Evolutionary conservation across 37 sponge, comb jelly and placozoan genomes (phyloP), one percentile per base, ranked within the genome.

Genomic region (Dysidea cf. avara): DNA sequence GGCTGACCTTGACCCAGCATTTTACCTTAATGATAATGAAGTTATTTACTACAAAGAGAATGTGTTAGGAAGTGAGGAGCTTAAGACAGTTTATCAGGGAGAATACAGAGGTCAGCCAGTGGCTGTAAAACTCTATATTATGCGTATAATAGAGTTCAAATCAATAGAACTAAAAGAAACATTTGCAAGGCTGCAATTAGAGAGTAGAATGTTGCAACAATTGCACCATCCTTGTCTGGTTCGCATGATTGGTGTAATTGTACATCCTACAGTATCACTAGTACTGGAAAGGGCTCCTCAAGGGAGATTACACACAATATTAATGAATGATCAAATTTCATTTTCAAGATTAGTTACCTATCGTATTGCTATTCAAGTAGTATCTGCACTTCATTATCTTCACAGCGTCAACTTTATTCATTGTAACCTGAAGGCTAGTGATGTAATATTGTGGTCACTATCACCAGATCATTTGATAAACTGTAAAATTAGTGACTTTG

Each of bases 271-370:
- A 16, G 68, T 33, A 14, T 0, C 50, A 2, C 68, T 78, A 13
- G 81, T 80, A n/a, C 32, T 80, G 64, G 81, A 80, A 30, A 35
- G 52, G 56, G 73, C 72, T 1, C 81, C 81, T 33, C 36, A 57
- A 39, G 73, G 81, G n/a, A 57, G 73, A 25, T 30, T 80, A 17
- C 17, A 28, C 2, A 51, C 1, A 2, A 43, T 48, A 31, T 25
- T 57, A 33, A 21, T 43, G 52, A 72, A 80, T 34, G 24, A 52
- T 18, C 48, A 75, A 51, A 28, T 2, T 13, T 37, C 68, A 3
- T 35, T 78, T 47, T 53, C 55, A 7, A 24, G 79, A 43, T 24
- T 69, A 12, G 58, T 78, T 29, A 25, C 68, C 25, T 61, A 50
- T 58, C 43, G 59, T 51, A 66, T 78, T 11, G 79, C n/a, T n/a